phyloP scores from a whole-genome alignment of 2,797 vertebrate genomes.

The Nyctalus aviator region DNA sequence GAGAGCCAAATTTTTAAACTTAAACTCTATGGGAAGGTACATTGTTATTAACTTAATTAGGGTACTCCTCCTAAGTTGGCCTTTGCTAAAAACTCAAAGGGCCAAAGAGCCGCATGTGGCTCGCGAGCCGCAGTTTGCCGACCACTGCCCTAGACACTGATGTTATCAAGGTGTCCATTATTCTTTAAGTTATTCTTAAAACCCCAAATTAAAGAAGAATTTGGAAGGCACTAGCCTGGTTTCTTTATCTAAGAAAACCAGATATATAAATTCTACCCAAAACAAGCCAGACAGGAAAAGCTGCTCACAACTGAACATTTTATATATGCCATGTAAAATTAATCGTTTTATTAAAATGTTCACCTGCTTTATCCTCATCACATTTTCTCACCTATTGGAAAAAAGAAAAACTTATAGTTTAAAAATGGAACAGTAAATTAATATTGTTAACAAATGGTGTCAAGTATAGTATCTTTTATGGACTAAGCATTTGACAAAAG shows the following conservation, averaged over 20 bases:
- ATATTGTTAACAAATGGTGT: background rate
- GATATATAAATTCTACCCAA: background rate
- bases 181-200: background rate
- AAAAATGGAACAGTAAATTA: background rate
- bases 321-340: background rate
- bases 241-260: constrained; percentile 47
- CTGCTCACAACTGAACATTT: background rate
- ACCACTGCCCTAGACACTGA: background rate
- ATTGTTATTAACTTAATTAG: too few relatives aligned
- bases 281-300: constrained; percentile 26
- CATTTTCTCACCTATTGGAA: constrained; percentile 12
- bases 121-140: too few relatives aligned
- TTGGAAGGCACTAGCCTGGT: background rate
- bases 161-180: background rate
- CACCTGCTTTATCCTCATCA: constrained; percentile 14
- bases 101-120: too few relatives aligned
- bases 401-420: background rate
- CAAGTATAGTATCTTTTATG: background rate
- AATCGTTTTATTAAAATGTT: constrained; percentile 16
- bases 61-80: too few relatives aligned
- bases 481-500: background rate
- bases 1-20: too few relatives aligned
- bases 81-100: too few relatives aligned
- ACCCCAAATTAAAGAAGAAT: background rate
- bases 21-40: too few relatives aligned